A percentile compares a stretch with the other conserved stretches of the same genome.
phyloP scores from a whole-genome alignment of 2,888 invertebrate genomes.

The Andrena trimmerana region DNA sequence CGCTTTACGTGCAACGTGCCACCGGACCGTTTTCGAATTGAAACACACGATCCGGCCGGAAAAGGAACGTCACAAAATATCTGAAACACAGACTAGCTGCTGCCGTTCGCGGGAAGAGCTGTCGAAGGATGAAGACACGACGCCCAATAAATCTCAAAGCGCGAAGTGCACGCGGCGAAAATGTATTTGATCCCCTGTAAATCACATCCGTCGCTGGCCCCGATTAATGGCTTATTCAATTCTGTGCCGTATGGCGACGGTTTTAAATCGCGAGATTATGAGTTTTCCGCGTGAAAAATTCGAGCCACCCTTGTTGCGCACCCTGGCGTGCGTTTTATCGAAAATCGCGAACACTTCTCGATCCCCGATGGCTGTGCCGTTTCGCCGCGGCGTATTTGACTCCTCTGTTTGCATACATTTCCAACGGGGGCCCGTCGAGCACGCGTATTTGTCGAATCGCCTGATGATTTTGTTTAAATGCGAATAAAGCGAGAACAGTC shows the following conservation, averaged over 20 bases:
- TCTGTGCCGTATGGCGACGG: neutral
- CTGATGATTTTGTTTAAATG: conserved; percentile 68
- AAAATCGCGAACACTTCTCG: neutral
- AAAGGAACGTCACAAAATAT: too few species aligned
- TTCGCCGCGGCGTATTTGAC: conserved; percentile 56
- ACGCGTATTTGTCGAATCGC: conserved; percentile 61
- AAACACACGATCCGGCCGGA: neutral
- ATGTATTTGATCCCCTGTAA: conserved; percentile 19
- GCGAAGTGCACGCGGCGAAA: neutral
- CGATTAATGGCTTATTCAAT: conserved; percentile 26
- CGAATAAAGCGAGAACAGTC: conserved; percentile 32
- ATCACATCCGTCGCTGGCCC: conserved; percentile 8
- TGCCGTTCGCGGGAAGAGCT: neutral
- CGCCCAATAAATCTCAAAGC: neutral
- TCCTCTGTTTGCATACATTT: conserved; percentile 62
- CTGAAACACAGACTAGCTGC: too few species aligned
- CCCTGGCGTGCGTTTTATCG: conserved; percentile 10
- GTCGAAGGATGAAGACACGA: neutral
- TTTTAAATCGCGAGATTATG: conserved; percentile 32
- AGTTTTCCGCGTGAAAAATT: conserved; percentile 16
- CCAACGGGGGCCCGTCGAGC: conserved; percentile 19
- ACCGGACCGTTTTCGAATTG: conserved; percentile 15
- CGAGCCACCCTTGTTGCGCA: neutral
- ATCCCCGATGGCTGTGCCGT: conserved; percentile 37
- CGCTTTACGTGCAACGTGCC: conserved; percentile 9